phyloP scores from a whole-genome alignment of 2,113 vertebrate species.

The Anser cygnoides region DNA sequence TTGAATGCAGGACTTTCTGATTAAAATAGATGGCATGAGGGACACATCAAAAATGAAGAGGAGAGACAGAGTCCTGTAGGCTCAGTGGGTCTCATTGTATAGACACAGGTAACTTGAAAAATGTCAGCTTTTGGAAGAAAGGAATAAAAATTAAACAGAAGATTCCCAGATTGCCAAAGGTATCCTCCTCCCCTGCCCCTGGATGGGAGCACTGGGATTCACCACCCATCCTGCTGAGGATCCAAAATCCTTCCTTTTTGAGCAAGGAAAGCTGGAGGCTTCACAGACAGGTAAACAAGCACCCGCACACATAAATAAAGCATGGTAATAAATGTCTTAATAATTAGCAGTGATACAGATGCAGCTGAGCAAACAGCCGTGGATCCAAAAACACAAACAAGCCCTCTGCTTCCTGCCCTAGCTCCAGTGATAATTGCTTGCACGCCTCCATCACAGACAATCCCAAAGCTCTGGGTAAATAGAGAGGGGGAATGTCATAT shows the following conservation, averaged over 20 bases:
- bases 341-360: slow-evolving; percentile 60
- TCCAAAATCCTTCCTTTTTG: neutral
- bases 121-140: neutral
- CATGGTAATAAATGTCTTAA: slow-evolving; percentile 53
- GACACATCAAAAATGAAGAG: neutral
- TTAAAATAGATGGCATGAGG: slow-evolving; percentile 21
- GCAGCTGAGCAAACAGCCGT: slow-evolving; percentile 60
- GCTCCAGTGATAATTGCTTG: slow-evolving; percentile 8
- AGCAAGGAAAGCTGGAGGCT: slow-evolving; percentile 6
- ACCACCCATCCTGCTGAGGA: neutral
- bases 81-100: neutral
- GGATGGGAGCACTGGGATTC: neutral
- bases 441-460: neutral
- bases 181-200: neutral
- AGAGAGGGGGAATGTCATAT: neutral
- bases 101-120: neutral
- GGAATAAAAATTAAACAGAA: neutral
- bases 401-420: slow-evolving; percentile 20
- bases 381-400: slow-evolving; percentile 37
- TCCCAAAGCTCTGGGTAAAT: neutral
- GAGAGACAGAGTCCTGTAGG: neutral
- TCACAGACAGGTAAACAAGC: slow-evolving; percentile 46
- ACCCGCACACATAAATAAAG: slow-evolving; percentile 21
- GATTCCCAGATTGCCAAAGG: neutral
- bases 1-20: slow-evolving; percentile 25